Conservation (phyloP, 1,140 invertebrate species). For the Hestina assimilis region DNA sequence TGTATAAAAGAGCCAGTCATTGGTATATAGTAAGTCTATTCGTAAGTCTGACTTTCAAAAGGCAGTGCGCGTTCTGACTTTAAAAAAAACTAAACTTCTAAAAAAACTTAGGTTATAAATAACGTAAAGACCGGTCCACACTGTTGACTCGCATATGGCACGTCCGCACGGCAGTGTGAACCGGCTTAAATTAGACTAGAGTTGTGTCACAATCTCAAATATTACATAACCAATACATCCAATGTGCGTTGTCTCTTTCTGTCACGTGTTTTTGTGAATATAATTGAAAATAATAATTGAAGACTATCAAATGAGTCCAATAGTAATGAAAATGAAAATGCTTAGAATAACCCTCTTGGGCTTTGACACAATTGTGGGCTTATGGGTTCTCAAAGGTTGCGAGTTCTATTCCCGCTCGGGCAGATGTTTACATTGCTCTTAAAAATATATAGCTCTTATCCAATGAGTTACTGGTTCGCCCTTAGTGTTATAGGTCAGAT, state of each 20-base stretch:
- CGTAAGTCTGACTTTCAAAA: constrained; percentile 50
- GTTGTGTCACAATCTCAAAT: constrained; percentile 50
- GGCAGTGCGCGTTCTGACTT: constrained; percentile 53
- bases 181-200: constrained; percentile 57
- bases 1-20: no score
- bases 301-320: no score
- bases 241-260: constrained; percentile 19
- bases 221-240: constrained; percentile 33
- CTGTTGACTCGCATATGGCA: constrained; percentile 18
- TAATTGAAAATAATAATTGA: background rate
- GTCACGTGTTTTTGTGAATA: background rate
- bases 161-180: constrained; percentile 27
- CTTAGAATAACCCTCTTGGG: no score
- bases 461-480: no score
- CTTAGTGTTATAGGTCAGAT: no score
- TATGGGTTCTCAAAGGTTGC: no score
- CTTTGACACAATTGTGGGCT: no score
- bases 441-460: no score
- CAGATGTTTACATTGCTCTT: no score
- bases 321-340: no score
- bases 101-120: constrained; percentile 54
- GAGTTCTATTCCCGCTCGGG: no score
- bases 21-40: no score
- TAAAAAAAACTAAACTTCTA: constrained; percentile 53
- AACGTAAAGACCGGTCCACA: constrained; percentile 41